Base-by-base conservation (phyloP, 2,888 invertebrate species). In the Cephus pygmeus region DNA sequence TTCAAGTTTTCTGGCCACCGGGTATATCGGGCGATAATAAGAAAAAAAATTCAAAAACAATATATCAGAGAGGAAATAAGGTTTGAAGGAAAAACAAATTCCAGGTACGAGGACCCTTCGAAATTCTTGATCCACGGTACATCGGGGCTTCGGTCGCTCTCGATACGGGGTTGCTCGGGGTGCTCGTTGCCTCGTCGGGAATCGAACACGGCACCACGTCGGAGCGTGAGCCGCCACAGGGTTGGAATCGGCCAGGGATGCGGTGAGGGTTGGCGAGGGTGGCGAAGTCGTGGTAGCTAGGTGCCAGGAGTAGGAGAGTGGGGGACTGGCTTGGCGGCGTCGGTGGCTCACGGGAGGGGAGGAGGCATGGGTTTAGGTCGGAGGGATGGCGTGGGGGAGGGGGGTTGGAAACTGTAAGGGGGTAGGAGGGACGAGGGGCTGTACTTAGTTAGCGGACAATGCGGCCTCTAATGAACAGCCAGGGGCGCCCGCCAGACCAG, bases 381-480 rank as follows among this genome's bases (percentile, higher is more conserved):
- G 9, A 23, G 23, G 56, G 56, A 40, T 40, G 40, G 15, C 40
- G 1, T 4, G 12, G 12, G 3, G 4, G 15, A 4, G 11, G 75
- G 36, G 23, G 30, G 34, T 11, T 30, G 68, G 34, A 12, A 56
- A 56, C 56, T 23, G 56, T 56, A 56, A 23, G 68, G 77, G 76
- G 75, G 77, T 35, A 31, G 74, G 68, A 35, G 75, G 74, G 35
- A 34, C 33, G 75, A 23, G 76, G 78, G 88, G 87, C 86, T 89
- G 90, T 90, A 91, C 91, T 91, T 91, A 90, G 91, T 91, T 91
- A 91, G 88, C 90, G 91, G 91, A 91, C 91, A 91, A 91, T 91
- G 91, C 89, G 87, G 89, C 89, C 89, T 88, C 90, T 91, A 91
- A 91, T 90, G 91, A 91, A 91, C 91, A 90, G 90, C 90, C 86